Base-by-base conservation (phyloP, 92 coral and sea anemone species). In the Zoanthus sociatus region DNA sequence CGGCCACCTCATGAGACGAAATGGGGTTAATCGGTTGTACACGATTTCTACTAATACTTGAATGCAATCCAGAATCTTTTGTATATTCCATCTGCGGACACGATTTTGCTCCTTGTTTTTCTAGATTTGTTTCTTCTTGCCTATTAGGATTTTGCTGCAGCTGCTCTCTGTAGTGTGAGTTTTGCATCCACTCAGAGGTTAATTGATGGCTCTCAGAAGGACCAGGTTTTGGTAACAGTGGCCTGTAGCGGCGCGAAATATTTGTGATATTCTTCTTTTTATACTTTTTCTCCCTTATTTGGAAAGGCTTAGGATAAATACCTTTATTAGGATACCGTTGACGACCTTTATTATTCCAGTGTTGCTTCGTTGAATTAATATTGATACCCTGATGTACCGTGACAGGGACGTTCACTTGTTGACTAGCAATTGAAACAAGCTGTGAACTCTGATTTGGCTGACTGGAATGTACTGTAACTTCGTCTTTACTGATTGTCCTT, bases 211-310 rank as follows among this genome's bases (percentile, higher is more conserved):
- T 33, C 16, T 47, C 84, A 20, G 45, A n/a, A 6, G 46, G 73
- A 46, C 60, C 47, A 46, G 75, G 85, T 53, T 81, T 81, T 47
- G 85, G 85, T 20, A 81, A 67, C 61, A 81, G 26, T 16, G 85
- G 85, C 17, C 85, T 73, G 60, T 81, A 81, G 60, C 85, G 85
- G 7, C 73, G 74, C 66, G 60, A 20, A 66, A 47, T 30, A 81
- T 64, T 68, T 16, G 20, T 17, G 42, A 17, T 48, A 5, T 17
- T 17, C 12, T 4, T 1, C 47, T 18, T 26, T 26, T 26, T 26
- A 26, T 26, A 0, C 14, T 68, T 66, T 46, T 51, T 16, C 21
- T 33, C 46, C 51, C 58, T 71, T 18, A 10, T 10, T 31, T 18
- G 47, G 14, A 31, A 13, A 9, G 75, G 53, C 50, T 58, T 16